These are phyloP conservation scores for Botia almorhae DNA, from an alignment of 2,797 vertebrate species.

Conservation along the genomic window DNA sequence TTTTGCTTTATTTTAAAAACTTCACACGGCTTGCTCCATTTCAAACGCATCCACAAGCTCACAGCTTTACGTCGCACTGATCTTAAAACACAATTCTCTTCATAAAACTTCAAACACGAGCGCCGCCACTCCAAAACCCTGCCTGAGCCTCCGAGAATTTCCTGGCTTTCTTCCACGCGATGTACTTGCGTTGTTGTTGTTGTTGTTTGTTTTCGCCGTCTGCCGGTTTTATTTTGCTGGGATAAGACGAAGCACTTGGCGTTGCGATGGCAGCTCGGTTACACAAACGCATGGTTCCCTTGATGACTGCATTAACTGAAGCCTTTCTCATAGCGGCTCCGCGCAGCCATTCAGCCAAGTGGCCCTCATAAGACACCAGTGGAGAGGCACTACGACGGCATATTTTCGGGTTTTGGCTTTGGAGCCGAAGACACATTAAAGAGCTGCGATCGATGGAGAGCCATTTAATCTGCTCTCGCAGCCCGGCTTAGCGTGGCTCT, in stretches of 20 bases:
- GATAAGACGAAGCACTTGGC: slow-evolving; percentile 31
- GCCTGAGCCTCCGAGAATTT: slow-evolving; percentile 7
- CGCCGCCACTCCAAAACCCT: slow-evolving; percentile 14
- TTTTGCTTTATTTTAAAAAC: too few relatives aligned
- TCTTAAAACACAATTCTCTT: slow-evolving; percentile 21
- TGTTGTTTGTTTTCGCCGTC: slow-evolving; percentile 36
- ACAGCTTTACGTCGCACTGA: background rate
- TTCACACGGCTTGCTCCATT: too few relatives aligned
- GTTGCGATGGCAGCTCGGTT: slow-evolving; percentile 48
- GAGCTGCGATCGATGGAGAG: slow-evolving; percentile 72
- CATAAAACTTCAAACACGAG: slow-evolving; percentile 26
- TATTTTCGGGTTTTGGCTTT: slow-evolving; percentile 68
- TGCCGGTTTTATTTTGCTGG: slow-evolving; percentile 24
- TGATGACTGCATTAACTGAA: slow-evolving; percentile 61
- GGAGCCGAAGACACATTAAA: slow-evolving; percentile 67
- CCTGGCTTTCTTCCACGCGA: slow-evolving; percentile 24
- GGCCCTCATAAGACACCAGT: slow-evolving; percentile 38
- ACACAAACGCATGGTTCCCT: slow-evolving; percentile 63
- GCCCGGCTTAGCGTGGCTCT: slow-evolving; percentile 54
- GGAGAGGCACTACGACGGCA: slow-evolving; percentile 60
- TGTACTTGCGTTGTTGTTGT: slow-evolving; percentile 18
- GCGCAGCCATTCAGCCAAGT: slow-evolving; percentile 31
- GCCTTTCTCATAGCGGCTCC: slow-evolving; percentile 55
- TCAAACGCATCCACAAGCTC: too few relatives aligned
- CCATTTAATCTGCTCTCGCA: slow-evolving; percentile 74